Evolutionary conservation across 2,888 invertebrate species (phyloP), one percentile per base, ranked within the genome.

Genomic region (Drosophila rubida): DNA sequence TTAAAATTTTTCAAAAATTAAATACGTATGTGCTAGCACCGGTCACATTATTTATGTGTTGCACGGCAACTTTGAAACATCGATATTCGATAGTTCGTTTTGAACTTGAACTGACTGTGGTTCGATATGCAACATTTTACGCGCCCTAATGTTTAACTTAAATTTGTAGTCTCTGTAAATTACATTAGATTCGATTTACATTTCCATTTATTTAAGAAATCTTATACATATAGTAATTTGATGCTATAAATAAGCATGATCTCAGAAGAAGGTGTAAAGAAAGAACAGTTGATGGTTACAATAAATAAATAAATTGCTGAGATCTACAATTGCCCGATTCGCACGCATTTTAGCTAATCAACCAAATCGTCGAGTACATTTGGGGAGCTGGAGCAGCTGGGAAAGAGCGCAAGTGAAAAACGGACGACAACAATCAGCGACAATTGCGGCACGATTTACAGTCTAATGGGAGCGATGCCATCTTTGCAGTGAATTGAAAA

Each of bases 371-470:
- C 30, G 9, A 44, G 22, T 35, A 59, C 41, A 50, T 57, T 73
- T 58, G 46, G 27, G 35, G 54, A 25, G 25, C 6, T 25, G 7
- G 25, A 25, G 30, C 37, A 73, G 60, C 55, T 70, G 45, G 57
- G 53, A 72, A 64, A 48, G 53, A 65, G 59, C 46, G 53, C 46
- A 60, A 65, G 55, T 60, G 11, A 32, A 57, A 48, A 66, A 67
- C 68, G 71, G 72, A 85, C 76, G 78, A 81, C 74, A 68, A 53
- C 80, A 88, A 88, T 84, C 84, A 83, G 80, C 74, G 77, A 74
- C 85, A 85, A 87, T 85, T 85, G 87, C 64, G 58, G 71, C 75
- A 78, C 84, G 78, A 85, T 88, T 85, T 80, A 32, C 32, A 62
- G 73, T 71, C 87, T 85, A 86, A 88, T 88, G 84, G 71, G 58